Evolutionary conservation across 2,113 vertebrate genomes (phyloP).

Genomic region (Okapia johnstoni): DNA sequence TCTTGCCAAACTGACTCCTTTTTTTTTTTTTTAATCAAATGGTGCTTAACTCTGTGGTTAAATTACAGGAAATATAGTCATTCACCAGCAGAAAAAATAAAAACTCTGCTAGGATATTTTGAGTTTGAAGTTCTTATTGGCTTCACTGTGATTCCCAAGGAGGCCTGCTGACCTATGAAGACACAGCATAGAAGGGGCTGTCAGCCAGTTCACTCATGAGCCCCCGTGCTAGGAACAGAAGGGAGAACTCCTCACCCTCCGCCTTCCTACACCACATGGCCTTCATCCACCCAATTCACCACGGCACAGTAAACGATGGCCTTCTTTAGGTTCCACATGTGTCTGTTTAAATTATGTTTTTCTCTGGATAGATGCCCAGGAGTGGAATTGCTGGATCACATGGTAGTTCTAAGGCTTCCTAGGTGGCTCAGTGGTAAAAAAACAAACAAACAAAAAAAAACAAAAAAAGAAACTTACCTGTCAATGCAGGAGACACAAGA

Average conservation of each 20-base stretch:
- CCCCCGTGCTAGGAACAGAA: not conserved
- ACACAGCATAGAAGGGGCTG: rapidly evolving
- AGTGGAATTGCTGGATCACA: not conserved
- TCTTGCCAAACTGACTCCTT: not conserved
- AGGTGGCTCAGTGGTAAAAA: not conserved
- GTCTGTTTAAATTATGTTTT: not conserved
- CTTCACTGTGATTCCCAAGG: not conserved
- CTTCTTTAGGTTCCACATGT: not conserved
- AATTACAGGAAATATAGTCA: not conserved
- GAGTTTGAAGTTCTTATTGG: not conserved
- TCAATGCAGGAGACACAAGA: not conserved
- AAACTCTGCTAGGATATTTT: not conserved
- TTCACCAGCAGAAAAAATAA: not conserved
- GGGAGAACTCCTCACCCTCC: rapidly evolving
- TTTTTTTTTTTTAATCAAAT: not conserved
- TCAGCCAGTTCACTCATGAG: rapidly evolving
- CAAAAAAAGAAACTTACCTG: not conserved
- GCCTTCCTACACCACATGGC: rapidly evolving
- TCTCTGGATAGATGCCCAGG: not conserved
- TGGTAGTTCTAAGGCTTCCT: not conserved
- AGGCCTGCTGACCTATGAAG: not conserved
- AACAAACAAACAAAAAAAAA: no score
- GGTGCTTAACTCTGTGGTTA: not conserved
- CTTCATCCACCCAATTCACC: not conserved
- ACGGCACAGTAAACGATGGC: rapidly evolving